A percentile compares a stretch with the other conserved stretches of the same genome.
These are phyloP conservation scores for Macrotus californicus DNA, from an alignment of 2,113 vertebrate genomes.

Conservation along the genomic window DNA sequence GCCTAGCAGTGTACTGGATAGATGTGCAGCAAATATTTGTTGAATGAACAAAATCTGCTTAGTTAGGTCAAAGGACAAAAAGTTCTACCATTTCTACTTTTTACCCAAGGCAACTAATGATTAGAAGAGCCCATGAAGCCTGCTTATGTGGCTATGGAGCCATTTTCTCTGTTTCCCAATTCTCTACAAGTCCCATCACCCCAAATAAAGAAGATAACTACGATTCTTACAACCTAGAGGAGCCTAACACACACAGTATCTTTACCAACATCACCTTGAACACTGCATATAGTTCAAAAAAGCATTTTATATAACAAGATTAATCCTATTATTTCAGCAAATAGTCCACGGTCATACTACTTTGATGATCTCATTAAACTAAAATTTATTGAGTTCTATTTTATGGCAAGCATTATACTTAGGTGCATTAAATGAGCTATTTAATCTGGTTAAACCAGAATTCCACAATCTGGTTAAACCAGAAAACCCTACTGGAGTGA, in stretches of 20 bases:
- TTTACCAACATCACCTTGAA: neutral
- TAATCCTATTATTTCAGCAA: neutral
- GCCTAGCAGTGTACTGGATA: neutral
- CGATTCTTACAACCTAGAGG: neutral
- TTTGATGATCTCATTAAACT: neutral
- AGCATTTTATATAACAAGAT: neutral
- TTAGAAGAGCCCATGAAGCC: neutral
- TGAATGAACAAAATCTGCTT: neutral
- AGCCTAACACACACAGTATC: neutral
- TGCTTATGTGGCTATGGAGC: neutral
- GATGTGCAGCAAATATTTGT: neutral
- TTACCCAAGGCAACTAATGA: neutral
- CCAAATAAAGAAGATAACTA: neutral
- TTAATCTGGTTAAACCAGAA: too few species aligned
- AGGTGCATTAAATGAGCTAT: too few species aligned
- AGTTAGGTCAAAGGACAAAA: neutral
- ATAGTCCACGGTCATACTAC: neutral
- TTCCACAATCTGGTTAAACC: too few species aligned
- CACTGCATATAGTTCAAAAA: neutral
- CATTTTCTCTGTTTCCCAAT: constrained; percentile 1
- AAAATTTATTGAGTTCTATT: neutral
- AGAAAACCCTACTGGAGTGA: too few species aligned
- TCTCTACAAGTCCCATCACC: neutral
- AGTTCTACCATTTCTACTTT: neutral
- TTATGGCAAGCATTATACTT: too few species aligned